These are phyloP conservation scores for Saccostrea cuccullata DNA, from an alignment of 1,140 invertebrate genomes.

Conservation along the genomic window DNA sequence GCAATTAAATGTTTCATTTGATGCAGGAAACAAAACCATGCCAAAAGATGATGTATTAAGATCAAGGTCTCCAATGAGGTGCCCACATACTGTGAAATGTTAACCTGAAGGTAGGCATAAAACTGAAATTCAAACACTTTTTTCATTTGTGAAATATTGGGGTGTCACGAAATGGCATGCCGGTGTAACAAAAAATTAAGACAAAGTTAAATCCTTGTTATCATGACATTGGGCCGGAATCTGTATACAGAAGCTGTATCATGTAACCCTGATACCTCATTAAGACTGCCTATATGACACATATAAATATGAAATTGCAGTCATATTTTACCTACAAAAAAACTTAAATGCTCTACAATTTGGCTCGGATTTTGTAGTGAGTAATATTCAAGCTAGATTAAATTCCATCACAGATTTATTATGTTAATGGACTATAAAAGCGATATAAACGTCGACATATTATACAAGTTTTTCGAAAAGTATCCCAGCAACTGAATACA, in stretches of 20 bases:
- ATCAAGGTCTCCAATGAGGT: background rate
- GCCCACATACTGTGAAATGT: background rate
- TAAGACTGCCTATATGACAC: background rate
- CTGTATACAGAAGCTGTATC: background rate
- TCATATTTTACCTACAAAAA: conserved; percentile 9
- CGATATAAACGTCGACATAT: background rate
- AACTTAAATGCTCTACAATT: background rate
- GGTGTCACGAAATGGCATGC: conserved; percentile 19
- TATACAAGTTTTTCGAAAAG: background rate
- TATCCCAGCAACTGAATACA: background rate
- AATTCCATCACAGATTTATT: background rate
- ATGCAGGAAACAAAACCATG: background rate
- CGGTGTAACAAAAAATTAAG: background rate
- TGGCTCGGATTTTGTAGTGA: background rate
- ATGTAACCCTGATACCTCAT: background rate
- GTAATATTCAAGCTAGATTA: conserved; percentile 22
- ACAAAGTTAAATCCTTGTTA: background rate
- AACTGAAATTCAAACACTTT: conserved; percentile 8
- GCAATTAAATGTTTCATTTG: background rate
- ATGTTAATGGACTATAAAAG: background rate
- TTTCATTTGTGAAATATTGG: background rate
- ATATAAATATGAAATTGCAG: conserved; percentile 20
- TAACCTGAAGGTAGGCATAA: background rate
- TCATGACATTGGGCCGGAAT: background rate
- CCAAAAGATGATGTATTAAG: background rate